Base-by-base conservation (phyloP, 1,140 invertebrate genomes). In the Diploscapter pachys region DNA sequence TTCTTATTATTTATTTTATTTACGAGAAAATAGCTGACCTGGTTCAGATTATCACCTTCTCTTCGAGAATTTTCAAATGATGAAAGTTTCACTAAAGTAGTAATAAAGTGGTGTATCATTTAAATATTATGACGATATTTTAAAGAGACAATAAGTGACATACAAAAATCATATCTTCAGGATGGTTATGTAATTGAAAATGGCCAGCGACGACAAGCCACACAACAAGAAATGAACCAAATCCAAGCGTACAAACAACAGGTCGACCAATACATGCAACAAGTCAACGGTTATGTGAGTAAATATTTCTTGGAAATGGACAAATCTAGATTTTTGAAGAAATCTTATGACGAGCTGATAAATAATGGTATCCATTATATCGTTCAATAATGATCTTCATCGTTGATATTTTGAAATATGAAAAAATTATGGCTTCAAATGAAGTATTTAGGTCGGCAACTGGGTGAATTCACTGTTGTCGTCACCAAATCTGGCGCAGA, bases 271-370 rank as follows among this genome's bases (percentile, higher is more conserved):
- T 74, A 74, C 57, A 74, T 74, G 73, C 55, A 74, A 8, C 73
- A 74, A 65, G 63, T 74, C 4, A 74, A 74, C 50, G 73, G 73
- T 61, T 74, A 74, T 51, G 73, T 74, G 56, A 74, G 73, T n/a
- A 0, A 57, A 3, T 57, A n/a, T 2, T 66, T 0, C 57, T 72
- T 48, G 62, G 53, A 54, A 52, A 48, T 57, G 51, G 13, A 5
- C 52, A 73, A 9, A 48, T 63, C 52, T 31, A 31, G 31, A 31
- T 31, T 31, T 31, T 31, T 31, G 68, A 13, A 67, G 73, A 2
- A 56, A 74, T 49, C 70, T 65, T 65, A 74, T 74, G 9, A 74
- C 31, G 31, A 31, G 31, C 31, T 31, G 31, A 31, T 31, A 31
- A 31, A 31, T 31, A 31, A 31, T 31, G 31, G 31, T 31, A 31